Evolutionary conservation across 2,797 vertebrate genomes (phyloP), one percentile per base, ranked within the genome.

Genomic region (Falco rusticolus): DNA sequence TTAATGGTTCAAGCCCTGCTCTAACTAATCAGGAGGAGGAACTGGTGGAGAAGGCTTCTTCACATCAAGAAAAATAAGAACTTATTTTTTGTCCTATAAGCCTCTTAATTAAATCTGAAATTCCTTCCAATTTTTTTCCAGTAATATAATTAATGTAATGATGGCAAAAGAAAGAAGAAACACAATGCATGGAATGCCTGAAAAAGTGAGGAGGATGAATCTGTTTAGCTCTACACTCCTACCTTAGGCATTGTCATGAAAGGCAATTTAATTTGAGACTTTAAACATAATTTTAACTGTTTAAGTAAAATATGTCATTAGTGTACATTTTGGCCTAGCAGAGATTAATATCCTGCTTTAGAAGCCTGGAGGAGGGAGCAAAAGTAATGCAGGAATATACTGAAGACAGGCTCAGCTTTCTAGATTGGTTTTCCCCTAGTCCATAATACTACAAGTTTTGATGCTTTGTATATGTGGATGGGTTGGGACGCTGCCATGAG

Each of bases 401-500:
- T 57, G 31, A 33, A 71, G 37, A 31, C 6, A 68, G n/a, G 26
- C 22, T 59, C 12, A 50, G 37, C 7, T n/a, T 74, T 63, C 6
- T 2, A 13, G 18, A 26, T 24, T 9, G 25, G 8, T 28, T 45
- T 47, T 43, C 7, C 9, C 19, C 13, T 24, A 11, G 10, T 19
- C 41, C 48, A 31, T 41, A 70, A 33, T 10, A 1, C 14, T 28
- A 5, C n/a, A 24, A 53, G 45, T 37, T 60, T 60, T 48, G 48
- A 31, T 61, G 50, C 31, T 57, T 20, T 51, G 11, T 15, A 3
- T 43, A 29, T 59, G 66, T 53, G 64, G 41, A 22, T 39, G 81
- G 25, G 10, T 0, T n/a, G 24, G 20, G 34, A 8, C 24, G 2
- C 1, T 24, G 45, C 16, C 33, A 9, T 11, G 15, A 68, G 59